These are phyloP conservation scores for Bovichtus variegatus DNA, from an alignment of 2,797 vertebrate genomes.

Conservation along the genomic window DNA sequence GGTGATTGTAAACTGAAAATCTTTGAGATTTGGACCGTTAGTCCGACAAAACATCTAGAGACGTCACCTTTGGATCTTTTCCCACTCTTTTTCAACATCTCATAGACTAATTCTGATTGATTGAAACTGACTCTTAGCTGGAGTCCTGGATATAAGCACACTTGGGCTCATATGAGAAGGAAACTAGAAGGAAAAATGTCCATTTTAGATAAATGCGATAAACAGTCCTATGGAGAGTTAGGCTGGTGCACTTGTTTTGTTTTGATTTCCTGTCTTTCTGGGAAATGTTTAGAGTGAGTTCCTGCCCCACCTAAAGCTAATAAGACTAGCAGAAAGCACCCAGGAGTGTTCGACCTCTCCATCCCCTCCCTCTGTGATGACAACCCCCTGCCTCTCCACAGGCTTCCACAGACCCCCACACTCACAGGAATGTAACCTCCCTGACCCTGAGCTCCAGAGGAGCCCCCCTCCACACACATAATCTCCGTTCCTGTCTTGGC, in stretches of 20 bases:
- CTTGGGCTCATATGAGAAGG: neutral
- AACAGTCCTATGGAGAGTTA: slow-evolving; percentile 28
- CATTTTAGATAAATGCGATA: slow-evolving; percentile 33
- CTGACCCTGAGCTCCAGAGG: slow-evolving; percentile 68
- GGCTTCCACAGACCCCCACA: slow-evolving; percentile 65
- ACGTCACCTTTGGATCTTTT: neutral
- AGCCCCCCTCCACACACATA: slow-evolving; percentile 42
- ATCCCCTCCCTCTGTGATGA: slow-evolving; percentile 71
- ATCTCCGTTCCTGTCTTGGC: slow-evolving; percentile 50
- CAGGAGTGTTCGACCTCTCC: slow-evolving; percentile 45
- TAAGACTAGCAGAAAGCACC: slow-evolving; percentile 60
- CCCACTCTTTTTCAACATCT: neutral
- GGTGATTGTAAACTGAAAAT: neutral
- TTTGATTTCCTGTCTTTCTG: slow-evolving; percentile 77
- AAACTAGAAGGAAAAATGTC: neutral
- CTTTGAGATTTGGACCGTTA: neutral
- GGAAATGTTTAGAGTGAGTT: slow-evolving; percentile 75
- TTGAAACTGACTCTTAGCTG: neutral
- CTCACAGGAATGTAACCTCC: slow-evolving; percentile 80
- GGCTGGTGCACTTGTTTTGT: slow-evolving; percentile 64
- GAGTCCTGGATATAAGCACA: neutral
- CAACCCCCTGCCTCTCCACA: slow-evolving; percentile 67
- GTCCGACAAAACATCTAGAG: neutral
- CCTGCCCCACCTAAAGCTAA: slow-evolving; percentile 78
- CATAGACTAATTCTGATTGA: neutral